Base-by-base conservation (phyloP, 2,888 invertebrate species). In the Eupelmus urozonus region DNA sequence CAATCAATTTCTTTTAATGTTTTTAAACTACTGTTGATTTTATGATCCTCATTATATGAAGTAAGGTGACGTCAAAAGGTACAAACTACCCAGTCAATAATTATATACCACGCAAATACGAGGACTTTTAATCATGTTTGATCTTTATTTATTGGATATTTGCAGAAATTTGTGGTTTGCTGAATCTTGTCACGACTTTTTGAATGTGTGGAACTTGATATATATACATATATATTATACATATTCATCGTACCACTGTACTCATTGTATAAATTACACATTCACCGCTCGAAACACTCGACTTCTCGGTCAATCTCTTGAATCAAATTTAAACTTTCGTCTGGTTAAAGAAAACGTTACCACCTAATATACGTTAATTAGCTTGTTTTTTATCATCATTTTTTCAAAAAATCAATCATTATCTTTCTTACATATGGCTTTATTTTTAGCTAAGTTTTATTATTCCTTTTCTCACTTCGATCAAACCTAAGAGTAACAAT, bases 221-320 rank as follows among this genome's bases (percentile, higher is more conserved):
- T 80, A 80, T 80, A 77, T 81, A 78, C 73, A 77, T 78, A 78
- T 55, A 76, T 78, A 78, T 78, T 55, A 73, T 79, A 79, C 76
- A 81, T 79, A 82, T 81, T 81, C 79, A 80, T 81, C 57, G 78
- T 82, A 82, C 75, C 83, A 82, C 81, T 79, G 78, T 82, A 84
- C 87, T 88, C 89, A 89, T 89, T 89, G 89, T 89, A 88, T 88
- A 88, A 89, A 89, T 88, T 87, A 89, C 89, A 89, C 88, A 88
- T 85, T 87, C 87, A 88, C 87, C 86, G 85, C 86, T 87, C 85
- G 85, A 72, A 34, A 34, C 34, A 79, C 79, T 76, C 79, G n/a
- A 72, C 71, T 84, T 82, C 79, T 83, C 80, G 82, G 81, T 82
- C 79, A 82, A 82, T 82, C 76, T 82, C 81, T 85, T 81, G 78